These are phyloP conservation scores for Henricia sp. DNA, from an alignment of 53 echinoderm and acorn worm genomes.

Conservation along the genomic window DNA sequence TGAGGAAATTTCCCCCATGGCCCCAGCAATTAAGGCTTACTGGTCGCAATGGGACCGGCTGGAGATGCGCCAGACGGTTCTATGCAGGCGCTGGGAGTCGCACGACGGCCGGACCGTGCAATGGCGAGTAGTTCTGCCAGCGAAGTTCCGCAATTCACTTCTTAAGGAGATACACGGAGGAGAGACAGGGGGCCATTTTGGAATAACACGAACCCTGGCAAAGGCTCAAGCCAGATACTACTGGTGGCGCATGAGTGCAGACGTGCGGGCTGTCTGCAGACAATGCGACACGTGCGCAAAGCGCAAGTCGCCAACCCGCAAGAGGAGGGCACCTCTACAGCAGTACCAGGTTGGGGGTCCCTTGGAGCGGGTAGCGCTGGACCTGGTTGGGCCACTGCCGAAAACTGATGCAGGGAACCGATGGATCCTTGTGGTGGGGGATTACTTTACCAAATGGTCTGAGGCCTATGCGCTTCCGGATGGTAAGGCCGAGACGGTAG, in stretches of 20 bases:
- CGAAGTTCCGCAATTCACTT: not conserved
- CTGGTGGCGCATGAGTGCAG: conserved; percentile 26
- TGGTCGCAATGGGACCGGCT: conserved; percentile 20
- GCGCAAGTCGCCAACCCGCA: too few species aligned
- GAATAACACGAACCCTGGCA: conserved; percentile 15
- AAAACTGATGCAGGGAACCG: conserved; percentile 1
- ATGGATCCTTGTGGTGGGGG: conserved; percentile 34
- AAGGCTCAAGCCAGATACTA: conserved; percentile 1
- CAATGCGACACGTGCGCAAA: not conserved
- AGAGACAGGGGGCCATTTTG: conserved; percentile 26
- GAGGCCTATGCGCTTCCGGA: conserved; percentile 51
- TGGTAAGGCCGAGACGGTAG: conserved; percentile 26
- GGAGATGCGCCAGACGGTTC: not conserved
- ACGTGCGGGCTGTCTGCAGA: conserved; percentile 9
- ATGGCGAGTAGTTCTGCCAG: conserved; percentile 7
- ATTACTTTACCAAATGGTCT: conserved; percentile 48
- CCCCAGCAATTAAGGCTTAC: conserved; percentile 12
- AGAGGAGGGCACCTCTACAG: too few species aligned
- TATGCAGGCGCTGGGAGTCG: conserved; percentile 18
- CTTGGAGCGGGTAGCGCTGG: conserved; percentile 40
- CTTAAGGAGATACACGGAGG: conserved; percentile 25
- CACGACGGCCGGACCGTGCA: not conserved
- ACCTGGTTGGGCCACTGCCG: conserved; percentile 37
- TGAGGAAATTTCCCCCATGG: not conserved
- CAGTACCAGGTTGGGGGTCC: not conserved